phyloP scores from a whole-genome alignment of 92 coral and sea anemone species.

The Epizoanthus fatuus region DNA sequence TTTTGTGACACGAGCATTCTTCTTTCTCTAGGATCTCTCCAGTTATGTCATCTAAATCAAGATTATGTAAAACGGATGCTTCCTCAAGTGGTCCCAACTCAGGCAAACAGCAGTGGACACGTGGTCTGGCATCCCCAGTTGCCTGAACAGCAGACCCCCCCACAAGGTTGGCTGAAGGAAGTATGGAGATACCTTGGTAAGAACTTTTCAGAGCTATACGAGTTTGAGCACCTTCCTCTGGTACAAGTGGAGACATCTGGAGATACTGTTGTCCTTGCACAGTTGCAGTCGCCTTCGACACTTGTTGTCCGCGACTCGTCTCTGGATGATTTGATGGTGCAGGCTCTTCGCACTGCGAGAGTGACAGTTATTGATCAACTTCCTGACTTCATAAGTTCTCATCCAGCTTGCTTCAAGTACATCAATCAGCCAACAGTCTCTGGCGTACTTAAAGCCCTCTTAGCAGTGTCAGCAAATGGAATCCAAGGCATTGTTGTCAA shows the following conservation, averaged over 20 bases:
- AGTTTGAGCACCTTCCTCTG: constrained; percentile 73
- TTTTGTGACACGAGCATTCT: not conserved
- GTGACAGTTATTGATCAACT: constrained; percentile 48
- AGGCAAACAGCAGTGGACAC: constrained; percentile 19
- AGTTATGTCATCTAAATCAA: constrained; percentile 68
- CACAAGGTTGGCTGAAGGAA: constrained; percentile 75
- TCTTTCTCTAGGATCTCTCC: constrained; percentile 57
- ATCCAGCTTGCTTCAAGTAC: constrained; percentile 34
- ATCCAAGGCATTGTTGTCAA: not conserved
- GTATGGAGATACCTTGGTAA: constrained; percentile 83
- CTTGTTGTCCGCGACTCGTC: constrained; percentile 32
- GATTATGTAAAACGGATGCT: constrained; percentile 61
- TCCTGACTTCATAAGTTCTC: constrained; percentile 45
- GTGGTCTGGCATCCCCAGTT: constrained; percentile 74
- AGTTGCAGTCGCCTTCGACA: constrained; percentile 61
- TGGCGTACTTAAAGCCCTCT: constrained; percentile 28
- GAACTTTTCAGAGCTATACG: constrained; percentile 63
- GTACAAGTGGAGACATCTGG: constrained; percentile 59
- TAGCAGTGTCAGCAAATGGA: not conserved
- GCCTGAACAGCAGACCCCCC: constrained; percentile 58
- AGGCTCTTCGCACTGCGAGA: constrained; percentile 32
- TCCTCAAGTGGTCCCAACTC: constrained; percentile 62
- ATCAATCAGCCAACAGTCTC: constrained; percentile 29
- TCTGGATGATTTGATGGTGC: constrained; percentile 31
- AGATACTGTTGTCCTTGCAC: constrained; percentile 43